phyloP scores from a whole-genome alignment of 2,113 vertebrate genomes.

The Sinocyclocheilus maitianheensis region DNA sequence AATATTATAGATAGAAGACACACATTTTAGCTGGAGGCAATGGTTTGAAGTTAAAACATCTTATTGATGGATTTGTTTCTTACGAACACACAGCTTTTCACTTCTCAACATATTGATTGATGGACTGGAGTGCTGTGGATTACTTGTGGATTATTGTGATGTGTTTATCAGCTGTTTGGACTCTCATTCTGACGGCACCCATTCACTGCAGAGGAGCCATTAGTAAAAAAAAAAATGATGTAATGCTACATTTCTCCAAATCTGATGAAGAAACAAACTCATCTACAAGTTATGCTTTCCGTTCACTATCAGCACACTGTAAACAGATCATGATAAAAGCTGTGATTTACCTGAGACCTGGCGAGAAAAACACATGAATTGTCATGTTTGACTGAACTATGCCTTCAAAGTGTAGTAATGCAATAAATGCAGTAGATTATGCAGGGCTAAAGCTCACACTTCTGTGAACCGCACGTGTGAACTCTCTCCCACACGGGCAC shows the following conservation, averaged over 20 bases:
- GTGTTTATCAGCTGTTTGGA: not conserved
- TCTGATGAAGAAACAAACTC: not conserved
- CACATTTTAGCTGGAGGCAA: too few relatives aligned
- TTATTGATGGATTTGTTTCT: too few relatives aligned
- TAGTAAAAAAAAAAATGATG: not conserved
- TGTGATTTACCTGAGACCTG: not conserved
- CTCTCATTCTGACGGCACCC: not conserved
- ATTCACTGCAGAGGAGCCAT: not conserved
- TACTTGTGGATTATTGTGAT: not conserved
- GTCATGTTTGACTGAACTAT: not conserved
- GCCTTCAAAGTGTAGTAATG: not conserved
- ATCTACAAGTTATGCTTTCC: not conserved
- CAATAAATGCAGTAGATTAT: slow-evolving; percentile 43
- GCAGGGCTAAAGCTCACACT: slow-evolving; percentile 28
- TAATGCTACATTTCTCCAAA: not conserved
- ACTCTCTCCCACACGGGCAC: slow-evolving; percentile 20
- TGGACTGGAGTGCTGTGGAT: not conserved
- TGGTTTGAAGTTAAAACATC: too few relatives aligned
- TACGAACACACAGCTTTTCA: too few relatives aligned
- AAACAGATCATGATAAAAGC: not conserved
- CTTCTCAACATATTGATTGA: not conserved
- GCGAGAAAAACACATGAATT: not conserved
- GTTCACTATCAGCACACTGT: not conserved
- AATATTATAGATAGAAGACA: too few relatives aligned
- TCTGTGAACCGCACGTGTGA: slow-evolving; percentile 33